Base-by-base conservation (phyloP, 2,113 vertebrate genomes). In the Misgurnus anguillicaudatus region DNA sequence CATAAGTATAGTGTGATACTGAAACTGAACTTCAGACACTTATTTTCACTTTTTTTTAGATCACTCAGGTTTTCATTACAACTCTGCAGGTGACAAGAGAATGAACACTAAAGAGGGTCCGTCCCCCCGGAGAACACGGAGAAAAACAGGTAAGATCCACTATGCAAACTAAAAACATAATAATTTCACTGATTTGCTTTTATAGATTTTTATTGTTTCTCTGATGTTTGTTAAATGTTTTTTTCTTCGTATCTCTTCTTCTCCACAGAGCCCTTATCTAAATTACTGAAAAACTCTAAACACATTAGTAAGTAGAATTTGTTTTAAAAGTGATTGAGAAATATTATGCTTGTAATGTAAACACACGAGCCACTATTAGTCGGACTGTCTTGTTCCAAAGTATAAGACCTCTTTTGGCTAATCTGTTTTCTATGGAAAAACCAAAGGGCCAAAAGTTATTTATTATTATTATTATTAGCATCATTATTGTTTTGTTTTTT, bases 31-130 rank as follows among this genome's bases (percentile, higher is more conserved):
- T 75, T 45, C 9, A 47, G 16, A 17, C 42, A 45, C 73, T 45
- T 16, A 75, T 48, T 2, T 75, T 65, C 21, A n/a, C 19, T 75
- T 21, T n/a, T 1, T 17, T 82, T 65, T 31, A 99, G 98, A 98
- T 88, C 94, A 98, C 72, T 95, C 97, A 7, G 95, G 97, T 63
- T 97, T 98, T 89, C 94, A 94, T 57, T 97, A 95, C 51, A 95
- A 88, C 66, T 92, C 95, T 0, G 94, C 96, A 31, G 92, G 94
- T 21, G 94, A 97, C 81, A 91, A 84, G 0, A 95, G 94, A 84
- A 85, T 90, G 74, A 91, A 94, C 78, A 87, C 92, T 21, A 97
- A 94, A 86, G 95, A 97, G 58, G 92, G 95, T 1, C 87, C 93
- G 2, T 60, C 91, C 14, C 91, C 94, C 0, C 88, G 94, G 11